Evolutionary conservation across 2,113 vertebrate genomes (phyloP), one percentile per base, ranked within the genome.

Genomic region (Spea multiplicata): DNA sequence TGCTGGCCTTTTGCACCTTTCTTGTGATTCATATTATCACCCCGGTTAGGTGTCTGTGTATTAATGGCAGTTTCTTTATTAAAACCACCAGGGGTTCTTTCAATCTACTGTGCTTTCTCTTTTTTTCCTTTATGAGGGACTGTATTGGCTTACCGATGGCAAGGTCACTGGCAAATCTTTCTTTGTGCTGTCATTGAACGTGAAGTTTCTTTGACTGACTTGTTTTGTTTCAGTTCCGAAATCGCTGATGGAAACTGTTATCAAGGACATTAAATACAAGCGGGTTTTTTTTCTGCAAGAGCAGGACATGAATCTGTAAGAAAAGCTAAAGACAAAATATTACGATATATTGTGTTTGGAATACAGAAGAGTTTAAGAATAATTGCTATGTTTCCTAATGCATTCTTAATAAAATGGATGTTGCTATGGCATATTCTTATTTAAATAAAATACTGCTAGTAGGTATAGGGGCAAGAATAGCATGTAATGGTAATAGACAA

Each of bases 11-110:
- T 85, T 90, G 84, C 81, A 82, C 82, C 79, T 88, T 81, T 85
- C 87, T 88, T 84, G 75, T 81, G 83, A 79, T 87, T 89, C 44
- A 12, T 81, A 82, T 88, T 84, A 86, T 87, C 81, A 71, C 71
- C 71, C 75, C 55, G 86, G 71, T 88, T 83, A 75, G 78, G 81
- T 83, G 84, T 87, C 83, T 86, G 71, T 52, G 30, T 59, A 82
- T 75, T 80, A 83, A 84, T 47, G 76, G 14, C 13, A 0, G 0
- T 62, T 78, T 79, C 76, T 44, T 84, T 87, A 85, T 66, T 85
- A 81, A 86, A 74, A 44, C 73, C 79, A 73, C 78, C 0, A 2
- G 65, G 14, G 9, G 49, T 77, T 83, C 71, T 66, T 67, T 73
- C 65, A 52, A 52, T 49, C 44, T 12, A n/a, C 75, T 79, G 78